phyloP scores from a whole-genome alignment of 2,113 vertebrate species.

The Lycocorax pyrrhopterus region DNA sequence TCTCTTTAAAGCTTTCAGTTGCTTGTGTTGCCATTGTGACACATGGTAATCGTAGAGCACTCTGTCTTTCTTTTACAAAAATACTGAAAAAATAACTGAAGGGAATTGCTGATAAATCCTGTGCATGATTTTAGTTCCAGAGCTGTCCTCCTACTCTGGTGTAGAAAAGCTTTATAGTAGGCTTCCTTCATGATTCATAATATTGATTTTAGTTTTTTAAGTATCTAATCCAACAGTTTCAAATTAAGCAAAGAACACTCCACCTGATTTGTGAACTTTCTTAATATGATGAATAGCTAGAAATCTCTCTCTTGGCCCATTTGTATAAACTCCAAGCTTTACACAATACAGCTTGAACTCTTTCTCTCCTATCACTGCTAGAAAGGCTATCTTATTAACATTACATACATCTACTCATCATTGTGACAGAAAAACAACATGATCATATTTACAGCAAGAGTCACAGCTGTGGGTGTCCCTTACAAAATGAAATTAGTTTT shows the following conservation, averaged over 20 bases:
- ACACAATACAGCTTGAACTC: background rate
- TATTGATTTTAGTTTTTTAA: background rate
- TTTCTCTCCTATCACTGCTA: background rate
- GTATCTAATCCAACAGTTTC: background rate
- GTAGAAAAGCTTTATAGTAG: background rate
- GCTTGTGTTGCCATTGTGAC: background rate
- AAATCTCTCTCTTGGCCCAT: background rate
- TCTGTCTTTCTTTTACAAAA: background rate
- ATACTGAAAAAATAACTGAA: background rate
- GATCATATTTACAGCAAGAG: constrained; percentile 65
- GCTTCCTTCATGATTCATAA: background rate
- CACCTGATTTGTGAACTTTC: background rate
- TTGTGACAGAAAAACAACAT: constrained; percentile 55
- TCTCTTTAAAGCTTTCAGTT: background rate
- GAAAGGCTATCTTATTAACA: constrained; percentile 42
- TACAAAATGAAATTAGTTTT: constrained; percentile 72
- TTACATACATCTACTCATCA: constrained; percentile 5
- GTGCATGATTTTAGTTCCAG: background rate
- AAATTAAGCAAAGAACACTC: background rate
- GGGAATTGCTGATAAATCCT: background rate
- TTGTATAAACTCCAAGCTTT: background rate
- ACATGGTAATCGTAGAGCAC: background rate
- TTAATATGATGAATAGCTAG: background rate
- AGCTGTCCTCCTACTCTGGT: background rate
- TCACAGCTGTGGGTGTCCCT: constrained; percentile 62